phyloP scores from a whole-genome alignment of 2,113 vertebrate genomes.

The Ondatra zibethicus region DNA sequence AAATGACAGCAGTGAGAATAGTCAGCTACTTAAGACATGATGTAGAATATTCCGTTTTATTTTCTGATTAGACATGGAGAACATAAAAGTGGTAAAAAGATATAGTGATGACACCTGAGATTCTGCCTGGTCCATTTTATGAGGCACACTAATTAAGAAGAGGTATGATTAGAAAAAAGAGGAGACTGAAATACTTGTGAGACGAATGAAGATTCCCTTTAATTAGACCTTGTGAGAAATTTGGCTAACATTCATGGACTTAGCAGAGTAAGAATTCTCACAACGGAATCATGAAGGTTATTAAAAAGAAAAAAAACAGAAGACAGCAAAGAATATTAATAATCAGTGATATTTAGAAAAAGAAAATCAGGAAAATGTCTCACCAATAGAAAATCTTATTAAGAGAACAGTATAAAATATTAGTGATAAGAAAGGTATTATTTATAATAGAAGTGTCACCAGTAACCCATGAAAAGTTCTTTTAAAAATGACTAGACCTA shows the following conservation, averaged over 20 bases:
- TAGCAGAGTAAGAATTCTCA: neutral
- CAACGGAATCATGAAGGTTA: neutral
- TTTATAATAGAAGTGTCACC: neutral
- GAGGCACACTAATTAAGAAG: neutral
- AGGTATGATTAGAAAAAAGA: neutral
- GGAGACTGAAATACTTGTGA: conserved; percentile 2
- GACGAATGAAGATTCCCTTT: neutral
- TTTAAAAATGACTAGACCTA: neutral
- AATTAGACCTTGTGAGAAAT: conserved; percentile 1
- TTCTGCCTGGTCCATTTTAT: conserved; percentile 10
- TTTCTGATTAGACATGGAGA: conserved; percentile 3
- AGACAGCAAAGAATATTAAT: neutral
- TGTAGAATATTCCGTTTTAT: neutral
- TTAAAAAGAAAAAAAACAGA: neutral
- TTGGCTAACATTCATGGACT: neutral
- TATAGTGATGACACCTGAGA: neutral
- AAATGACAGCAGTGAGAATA: neutral
- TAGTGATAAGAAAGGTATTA: neutral
- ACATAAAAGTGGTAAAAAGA: neutral
- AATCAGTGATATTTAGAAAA: neutral
- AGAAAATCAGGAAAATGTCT: neutral
- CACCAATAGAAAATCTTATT: conserved; percentile 36
- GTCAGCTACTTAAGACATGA: neutral
- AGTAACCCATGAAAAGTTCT: neutral
- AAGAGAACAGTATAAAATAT: conserved; percentile 13